Base-by-base conservation (phyloP, 1,140 invertebrate species). In the Meloidogyne floridensis region DNA sequence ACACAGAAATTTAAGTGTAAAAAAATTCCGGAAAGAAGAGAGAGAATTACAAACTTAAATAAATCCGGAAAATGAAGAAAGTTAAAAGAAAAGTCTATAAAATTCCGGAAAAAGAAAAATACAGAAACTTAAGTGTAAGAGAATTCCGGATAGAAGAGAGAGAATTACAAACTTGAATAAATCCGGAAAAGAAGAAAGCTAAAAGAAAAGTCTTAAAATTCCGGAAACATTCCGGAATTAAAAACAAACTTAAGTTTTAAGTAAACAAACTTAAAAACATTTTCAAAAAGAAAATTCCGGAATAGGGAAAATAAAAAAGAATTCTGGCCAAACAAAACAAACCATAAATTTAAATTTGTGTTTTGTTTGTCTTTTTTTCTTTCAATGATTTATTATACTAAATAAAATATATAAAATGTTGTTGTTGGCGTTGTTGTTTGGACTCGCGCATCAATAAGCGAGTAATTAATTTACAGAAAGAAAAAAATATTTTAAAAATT, bases 261-360 rank as follows among this genome's bases (percentile, higher is more conserved):
- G n/a, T n/a, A 11, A n/a, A 5, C 7, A 65, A 65, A 65, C 7
- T 7, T n/a, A 65, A 6, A 65, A 65, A 65, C 32, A 32, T 32
- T 32, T 32, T 32, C 32, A n/a, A 15, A n/a, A 65, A n/a, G 15
- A 65, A 11, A n/a, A 65, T 59, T 59, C 56, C 56, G 56, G 56
- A 59, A 59, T 15, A 15, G 9, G 6, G 10, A n/a, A 65, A 4
- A 65, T 1, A 65, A n/a, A 7, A 7, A 65, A 65, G 15, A n/a
- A n/a, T 65, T 65, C 10, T 65, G n/a, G 15, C 59, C 59, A 65
- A 65, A 65, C 59, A 65, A 65, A 65, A 65, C 59, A 59, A 59
- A 59, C 56, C 56, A 65, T 65, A n/a, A 65, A 65, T 65, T 65
- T 65, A n/a, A 59, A 47, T 59, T n/a, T n/a, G 5, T 59, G 13